Conservation (phyloP, 2,797 vertebrate species). For the Myioborus melanocephalus region DNA sequence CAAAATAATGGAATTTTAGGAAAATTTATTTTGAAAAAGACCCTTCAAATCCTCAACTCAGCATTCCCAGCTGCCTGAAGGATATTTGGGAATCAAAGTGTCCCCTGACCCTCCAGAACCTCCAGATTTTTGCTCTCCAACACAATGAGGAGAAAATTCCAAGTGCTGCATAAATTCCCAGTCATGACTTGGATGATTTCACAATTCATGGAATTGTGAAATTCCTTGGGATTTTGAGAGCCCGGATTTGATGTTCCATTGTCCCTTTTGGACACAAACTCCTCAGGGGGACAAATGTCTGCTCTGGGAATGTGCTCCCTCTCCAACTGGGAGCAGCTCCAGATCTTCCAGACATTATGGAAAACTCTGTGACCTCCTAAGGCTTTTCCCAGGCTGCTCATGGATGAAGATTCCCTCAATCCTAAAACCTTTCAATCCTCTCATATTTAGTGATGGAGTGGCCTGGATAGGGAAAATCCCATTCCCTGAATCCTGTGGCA, state of each 20-base stretch:
- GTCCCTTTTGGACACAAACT: neutral
- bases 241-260: neutral
- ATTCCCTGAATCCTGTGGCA: neutral
- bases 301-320: neutral
- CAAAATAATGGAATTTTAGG: neutral
- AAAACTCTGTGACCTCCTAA: neutral
- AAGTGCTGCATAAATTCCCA: too few relatives aligned
- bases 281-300: too few relatives aligned
- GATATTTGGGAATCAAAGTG: neutral
- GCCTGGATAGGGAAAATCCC: too few relatives aligned
- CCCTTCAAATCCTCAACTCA: neutral
- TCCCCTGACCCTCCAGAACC: too few relatives aligned
- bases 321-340: neutral
- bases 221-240: too few relatives aligned
- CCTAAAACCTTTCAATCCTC: fast-evolving
- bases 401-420: neutral
- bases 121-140: neutral
- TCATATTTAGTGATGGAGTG: neutral
- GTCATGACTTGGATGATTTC: neutral
- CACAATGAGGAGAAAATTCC: neutral
- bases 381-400: neutral
- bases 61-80: neutral
- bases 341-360: neutral
- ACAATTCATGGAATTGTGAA: too few relatives aligned
- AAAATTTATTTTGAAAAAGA: neutral